A percentile compares a stretch with the other conserved stretches of the same genome.
phyloP scores from a whole-genome alignment of 2,113 vertebrate species.

The Eidolon helvum region DNA sequence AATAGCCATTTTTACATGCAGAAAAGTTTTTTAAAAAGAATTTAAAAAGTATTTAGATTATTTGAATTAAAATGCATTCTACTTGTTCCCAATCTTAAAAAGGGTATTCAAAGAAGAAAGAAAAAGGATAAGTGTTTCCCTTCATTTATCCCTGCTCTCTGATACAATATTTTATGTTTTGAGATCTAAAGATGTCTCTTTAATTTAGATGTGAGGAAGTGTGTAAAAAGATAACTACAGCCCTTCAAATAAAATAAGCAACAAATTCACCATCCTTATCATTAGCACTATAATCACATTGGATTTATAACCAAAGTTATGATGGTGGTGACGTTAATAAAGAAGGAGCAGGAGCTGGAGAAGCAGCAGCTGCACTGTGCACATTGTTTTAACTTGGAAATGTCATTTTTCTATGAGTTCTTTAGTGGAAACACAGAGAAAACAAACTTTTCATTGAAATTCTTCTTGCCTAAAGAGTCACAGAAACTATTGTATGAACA shows the following conservation, averaged over 20 bases:
- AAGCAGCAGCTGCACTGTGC: background rate
- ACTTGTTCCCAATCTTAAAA: background rate
- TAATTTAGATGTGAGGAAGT: conserved; percentile 42
- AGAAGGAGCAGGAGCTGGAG: background rate
- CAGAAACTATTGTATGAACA: background rate
- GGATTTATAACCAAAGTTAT: conserved; percentile 15
- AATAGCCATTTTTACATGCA: background rate
- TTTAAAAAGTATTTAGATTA: background rate
- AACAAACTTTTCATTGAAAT: background rate
- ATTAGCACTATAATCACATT: conserved; percentile 19
- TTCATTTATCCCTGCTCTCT: background rate
- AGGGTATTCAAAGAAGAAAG: background rate
- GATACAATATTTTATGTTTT: background rate
- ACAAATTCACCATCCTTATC: conserved; percentile 2
- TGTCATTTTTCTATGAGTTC: background rate
- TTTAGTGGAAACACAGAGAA: background rate
- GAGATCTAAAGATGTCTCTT: background rate
- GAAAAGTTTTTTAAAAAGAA: background rate
- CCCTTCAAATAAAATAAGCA: conserved; percentile 24
- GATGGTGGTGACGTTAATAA: background rate
- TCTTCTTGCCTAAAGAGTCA: background rate
- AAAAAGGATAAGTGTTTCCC: background rate
- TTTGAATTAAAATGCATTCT: background rate
- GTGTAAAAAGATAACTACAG: conserved; percentile 3
- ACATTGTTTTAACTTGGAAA: background rate